These are phyloP conservation scores for Agrochola circellaris DNA, from an alignment of 2,888 invertebrate species.

Conservation along the genomic window DNA sequence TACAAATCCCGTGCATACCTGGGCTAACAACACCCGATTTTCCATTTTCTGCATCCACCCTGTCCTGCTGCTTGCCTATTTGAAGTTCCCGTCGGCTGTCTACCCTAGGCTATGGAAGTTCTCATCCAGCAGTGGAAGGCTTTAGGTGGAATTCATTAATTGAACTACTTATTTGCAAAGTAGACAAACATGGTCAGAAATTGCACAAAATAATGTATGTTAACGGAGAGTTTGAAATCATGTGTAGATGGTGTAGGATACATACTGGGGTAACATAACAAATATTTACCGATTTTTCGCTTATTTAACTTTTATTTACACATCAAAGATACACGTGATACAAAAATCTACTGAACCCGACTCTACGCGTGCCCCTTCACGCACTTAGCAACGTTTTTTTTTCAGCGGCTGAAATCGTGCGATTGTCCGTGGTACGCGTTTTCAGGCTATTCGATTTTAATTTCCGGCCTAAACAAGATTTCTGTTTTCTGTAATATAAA, in stretches of 20 bases:
- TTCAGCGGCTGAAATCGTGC: constrained; percentile 50
- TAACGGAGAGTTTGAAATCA: not conserved
- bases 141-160: no score
- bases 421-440: constrained; percentile 61
- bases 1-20: no score
- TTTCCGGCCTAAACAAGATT: constrained; percentile 63
- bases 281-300: not conserved
- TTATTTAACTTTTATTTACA: not conserved
- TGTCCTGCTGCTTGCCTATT: no score
- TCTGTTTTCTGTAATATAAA: constrained; percentile 56
- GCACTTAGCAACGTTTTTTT: constrained; percentile 44
- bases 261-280: not conserved
- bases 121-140: no score
- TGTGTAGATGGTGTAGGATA: not conserved
- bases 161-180: no score
- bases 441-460: constrained; percentile 69
- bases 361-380: not conserved
- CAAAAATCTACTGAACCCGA: constrained; percentile 26
- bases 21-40: no score
- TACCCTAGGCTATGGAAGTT: no score
- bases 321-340: not conserved
- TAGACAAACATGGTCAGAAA: not conserved
- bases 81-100: no score
- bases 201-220: not conserved
- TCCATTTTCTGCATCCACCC: no score